Percentiles rank a stretch among this genome's conserved stretches.
Evolutionary conservation across 2,113 vertebrate genomes (phyloP).

Genomic region (Zonotrichia leucophrys): DNA sequence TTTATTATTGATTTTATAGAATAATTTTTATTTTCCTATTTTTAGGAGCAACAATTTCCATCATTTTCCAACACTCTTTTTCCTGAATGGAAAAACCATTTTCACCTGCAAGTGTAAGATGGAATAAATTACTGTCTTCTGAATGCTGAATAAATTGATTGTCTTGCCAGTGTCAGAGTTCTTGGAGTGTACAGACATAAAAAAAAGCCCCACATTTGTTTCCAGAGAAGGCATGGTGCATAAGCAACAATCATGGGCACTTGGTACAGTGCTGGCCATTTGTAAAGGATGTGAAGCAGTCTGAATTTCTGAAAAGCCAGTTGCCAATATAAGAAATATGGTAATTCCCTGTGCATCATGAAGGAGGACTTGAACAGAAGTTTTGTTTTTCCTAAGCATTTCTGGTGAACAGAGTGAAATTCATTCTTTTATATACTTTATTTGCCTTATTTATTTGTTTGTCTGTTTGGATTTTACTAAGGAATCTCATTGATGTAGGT

Average conservation of each 20-base stretch:
- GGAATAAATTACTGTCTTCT: not conserved
- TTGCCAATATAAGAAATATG: not conserved
- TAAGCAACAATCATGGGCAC: not conserved
- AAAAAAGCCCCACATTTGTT: not conserved
- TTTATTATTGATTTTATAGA: not conserved
- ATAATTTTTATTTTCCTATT: not conserved
- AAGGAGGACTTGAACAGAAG: not conserved
- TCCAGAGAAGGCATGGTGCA: not conserved
- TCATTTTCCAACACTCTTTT: not conserved
- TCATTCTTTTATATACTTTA: not conserved
- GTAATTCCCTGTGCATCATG: not conserved
- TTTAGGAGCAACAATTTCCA: not conserved
- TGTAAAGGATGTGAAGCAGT: not conserved
- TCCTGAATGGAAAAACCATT: not conserved
- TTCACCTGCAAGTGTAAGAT: not conserved
- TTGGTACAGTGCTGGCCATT: not conserved
- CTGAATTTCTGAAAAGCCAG: not conserved
- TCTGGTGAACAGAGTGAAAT: not conserved
- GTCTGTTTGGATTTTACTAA: not conserved
- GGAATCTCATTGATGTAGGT: not conserved
- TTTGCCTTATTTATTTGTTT: not conserved
- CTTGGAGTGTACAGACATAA: not conserved
- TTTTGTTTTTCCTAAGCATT: not conserved
- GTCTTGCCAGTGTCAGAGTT: not conserved
- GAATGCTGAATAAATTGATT: not conserved